Percentiles rank a stretch among this genome's conserved stretches.
phyloP scores from a whole-genome alignment of 2,888 invertebrate genomes.

The Miltochrista miniata region DNA sequence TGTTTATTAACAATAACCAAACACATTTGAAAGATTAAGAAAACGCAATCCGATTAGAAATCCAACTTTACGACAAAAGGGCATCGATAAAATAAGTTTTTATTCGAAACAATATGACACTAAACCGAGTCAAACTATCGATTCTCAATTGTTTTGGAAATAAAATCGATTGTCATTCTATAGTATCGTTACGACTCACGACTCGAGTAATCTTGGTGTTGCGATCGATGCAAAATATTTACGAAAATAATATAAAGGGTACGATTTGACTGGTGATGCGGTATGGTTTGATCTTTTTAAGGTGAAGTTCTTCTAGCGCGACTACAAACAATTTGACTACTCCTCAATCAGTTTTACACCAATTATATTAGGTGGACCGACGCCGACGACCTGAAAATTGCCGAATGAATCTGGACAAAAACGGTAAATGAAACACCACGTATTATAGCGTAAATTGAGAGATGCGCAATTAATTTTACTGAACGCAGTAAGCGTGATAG shows the following conservation, averaged over 20 bases:
- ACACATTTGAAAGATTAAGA: conserved; percentile 16
- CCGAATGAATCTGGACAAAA: too few species aligned
- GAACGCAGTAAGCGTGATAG: too few species aligned
- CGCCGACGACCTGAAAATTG: too few species aligned
- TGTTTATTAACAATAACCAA: conserved; percentile 14
- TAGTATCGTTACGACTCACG: conserved; percentile 60
- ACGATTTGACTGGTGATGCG: conserved; percentile 46
- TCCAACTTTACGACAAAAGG: conserved; percentile 25
- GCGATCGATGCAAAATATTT: conserved; percentile 73
- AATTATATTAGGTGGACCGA: too few species aligned
- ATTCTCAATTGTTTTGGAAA: conserved; percentile 54
- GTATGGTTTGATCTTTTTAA: conserved; percentile 61
- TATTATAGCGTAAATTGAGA: background rate
- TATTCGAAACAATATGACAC: conserved; percentile 38
- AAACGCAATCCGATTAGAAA: conserved; percentile 23
- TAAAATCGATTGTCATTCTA: conserved; percentile 58
- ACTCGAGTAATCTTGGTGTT: conserved; percentile 46
- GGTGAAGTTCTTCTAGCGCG: conserved; percentile 38
- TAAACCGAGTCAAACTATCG: conserved; percentile 42
- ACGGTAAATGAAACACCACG: too few species aligned
- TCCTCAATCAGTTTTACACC: background rate
- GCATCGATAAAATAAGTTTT: conserved; percentile 33
- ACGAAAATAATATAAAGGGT: conserved; percentile 59
- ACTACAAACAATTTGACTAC: background rate
- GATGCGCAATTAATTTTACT: too few species aligned